Conservation (phyloP, 2,888 invertebrate species). For the Drosophila silvestris region DNA sequence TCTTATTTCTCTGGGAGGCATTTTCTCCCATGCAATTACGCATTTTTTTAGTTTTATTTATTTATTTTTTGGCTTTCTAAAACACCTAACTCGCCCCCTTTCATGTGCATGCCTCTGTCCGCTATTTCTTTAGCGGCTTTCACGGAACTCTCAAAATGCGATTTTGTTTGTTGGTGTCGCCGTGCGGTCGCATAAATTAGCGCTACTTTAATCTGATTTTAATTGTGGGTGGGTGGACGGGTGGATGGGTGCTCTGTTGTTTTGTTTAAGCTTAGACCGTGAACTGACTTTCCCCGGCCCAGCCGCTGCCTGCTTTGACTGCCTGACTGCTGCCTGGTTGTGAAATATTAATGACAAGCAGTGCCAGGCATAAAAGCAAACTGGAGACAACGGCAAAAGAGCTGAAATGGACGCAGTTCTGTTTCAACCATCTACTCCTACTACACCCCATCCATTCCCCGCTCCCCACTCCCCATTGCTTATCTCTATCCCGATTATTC, state of each 20-base stretch:
- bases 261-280: slow-evolving; percentile 58
- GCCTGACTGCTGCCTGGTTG: slow-evolving; percentile 33
- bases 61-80: background rate
- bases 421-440: background rate
- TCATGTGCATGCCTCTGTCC: background rate
- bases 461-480: slow-evolving; percentile 6
- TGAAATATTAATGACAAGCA: slow-evolving; percentile 76
- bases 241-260: slow-evolving; percentile 28
- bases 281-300: slow-evolving; percentile 14
- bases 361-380: slow-evolving; percentile 47
- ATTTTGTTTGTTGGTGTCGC: slow-evolving; percentile 75
- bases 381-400: slow-evolving; percentile 46
- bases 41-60: background rate
- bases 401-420: slow-evolving; percentile 34
- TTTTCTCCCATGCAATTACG: slow-evolving; percentile 8
- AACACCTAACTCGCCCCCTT: background rate
- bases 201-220: slow-evolving; percentile 82
- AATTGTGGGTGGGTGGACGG: slow-evolving; percentile 60
- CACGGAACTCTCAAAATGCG: slow-evolving; percentile 48
- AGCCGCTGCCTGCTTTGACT: background rate
- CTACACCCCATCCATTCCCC: background rate
- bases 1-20: background rate
- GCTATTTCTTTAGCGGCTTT: slow-evolving; percentile 33
- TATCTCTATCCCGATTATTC: slow-evolving; percentile 24
- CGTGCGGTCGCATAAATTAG: slow-evolving; percentile 84